Evolutionary conservation across 2,888 invertebrate genomes (phyloP).

Genomic region (Eupithecia exiguata): DNA sequence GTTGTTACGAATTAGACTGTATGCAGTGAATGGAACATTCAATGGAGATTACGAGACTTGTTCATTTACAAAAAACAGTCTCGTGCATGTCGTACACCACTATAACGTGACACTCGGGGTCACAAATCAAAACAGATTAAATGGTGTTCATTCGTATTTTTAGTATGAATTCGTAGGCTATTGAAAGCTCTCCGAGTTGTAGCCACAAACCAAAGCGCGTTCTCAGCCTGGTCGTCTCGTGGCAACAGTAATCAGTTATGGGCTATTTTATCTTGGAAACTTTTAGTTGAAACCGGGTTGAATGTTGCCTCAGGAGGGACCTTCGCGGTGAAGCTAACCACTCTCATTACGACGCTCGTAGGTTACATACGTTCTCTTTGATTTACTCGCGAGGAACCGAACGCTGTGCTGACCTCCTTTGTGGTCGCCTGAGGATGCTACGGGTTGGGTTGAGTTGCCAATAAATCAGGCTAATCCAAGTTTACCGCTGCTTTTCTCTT

Average conservation of each 20-base stretch:
- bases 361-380: not conserved
- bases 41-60: not conserved
- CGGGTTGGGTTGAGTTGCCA: not conserved
- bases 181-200: not conserved
- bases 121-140: not conserved
- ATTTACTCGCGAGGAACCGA: not conserved
- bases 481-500: not conserved
- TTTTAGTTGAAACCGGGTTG: not conserved
- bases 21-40: not conserved
- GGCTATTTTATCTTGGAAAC: not conserved
- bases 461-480: not conserved
- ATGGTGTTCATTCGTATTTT: not conserved
- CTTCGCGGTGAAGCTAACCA: not conserved
- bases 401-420: not conserved
- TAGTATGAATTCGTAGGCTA: not conserved
- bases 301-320: constrained; percentile 2
- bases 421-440: not conserved
- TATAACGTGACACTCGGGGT: not conserved
- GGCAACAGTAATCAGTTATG: not conserved
- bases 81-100: not conserved
- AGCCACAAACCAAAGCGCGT: not conserved
- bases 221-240: not conserved
- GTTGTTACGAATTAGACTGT: not conserved
- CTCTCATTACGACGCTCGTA: not conserved
- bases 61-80: not conserved